These are phyloP conservation scores for Corydoras maculifer DNA, from an alignment of 2,113 vertebrate species.

Conservation along the genomic window DNA sequence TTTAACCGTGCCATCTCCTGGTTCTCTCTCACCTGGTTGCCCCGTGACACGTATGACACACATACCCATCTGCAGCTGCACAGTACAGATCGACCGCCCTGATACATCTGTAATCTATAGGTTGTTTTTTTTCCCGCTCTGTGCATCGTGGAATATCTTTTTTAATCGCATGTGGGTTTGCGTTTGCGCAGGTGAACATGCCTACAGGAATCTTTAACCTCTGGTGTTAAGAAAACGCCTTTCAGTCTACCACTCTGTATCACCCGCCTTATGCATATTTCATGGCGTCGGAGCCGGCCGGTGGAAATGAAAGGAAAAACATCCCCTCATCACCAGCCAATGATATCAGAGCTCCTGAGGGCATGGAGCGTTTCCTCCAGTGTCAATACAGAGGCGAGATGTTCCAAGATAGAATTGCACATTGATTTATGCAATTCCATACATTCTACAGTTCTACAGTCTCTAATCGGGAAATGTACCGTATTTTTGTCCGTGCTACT, in stretches of 20 bases:
- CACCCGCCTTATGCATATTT: conserved; percentile 43
- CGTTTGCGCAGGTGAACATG: conserved; percentile 34
- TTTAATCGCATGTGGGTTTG: conserved; percentile 14
- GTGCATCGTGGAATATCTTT: conserved; percentile 21
- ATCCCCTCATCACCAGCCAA: conserved; percentile 38
- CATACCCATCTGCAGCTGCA: neutral
- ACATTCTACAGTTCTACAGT: conserved; percentile 19
- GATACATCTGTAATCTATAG: conserved; percentile 7
- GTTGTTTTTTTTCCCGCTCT: neutral
- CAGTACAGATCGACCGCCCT: neutral
- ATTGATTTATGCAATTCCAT: conserved; percentile 38
- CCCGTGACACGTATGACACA: neutral
- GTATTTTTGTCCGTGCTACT: no score
- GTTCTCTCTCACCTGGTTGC: no score
- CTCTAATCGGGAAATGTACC: no score
- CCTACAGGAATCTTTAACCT: conserved; percentile 42
- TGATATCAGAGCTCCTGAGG: conserved; percentile 39
- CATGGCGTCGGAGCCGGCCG: conserved; percentile 37
- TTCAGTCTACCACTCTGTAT: conserved; percentile 36
- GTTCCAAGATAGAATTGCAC: conserved; percentile 37
- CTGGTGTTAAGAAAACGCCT: conserved; percentile 41
- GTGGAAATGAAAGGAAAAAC: conserved; percentile 39
- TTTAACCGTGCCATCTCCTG: no score
- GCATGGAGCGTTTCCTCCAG: conserved; percentile 25
- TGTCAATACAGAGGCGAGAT: conserved; percentile 35